Conservation (phyloP, 2,113 vertebrate species). For the Aepyceros melampus region DNA sequence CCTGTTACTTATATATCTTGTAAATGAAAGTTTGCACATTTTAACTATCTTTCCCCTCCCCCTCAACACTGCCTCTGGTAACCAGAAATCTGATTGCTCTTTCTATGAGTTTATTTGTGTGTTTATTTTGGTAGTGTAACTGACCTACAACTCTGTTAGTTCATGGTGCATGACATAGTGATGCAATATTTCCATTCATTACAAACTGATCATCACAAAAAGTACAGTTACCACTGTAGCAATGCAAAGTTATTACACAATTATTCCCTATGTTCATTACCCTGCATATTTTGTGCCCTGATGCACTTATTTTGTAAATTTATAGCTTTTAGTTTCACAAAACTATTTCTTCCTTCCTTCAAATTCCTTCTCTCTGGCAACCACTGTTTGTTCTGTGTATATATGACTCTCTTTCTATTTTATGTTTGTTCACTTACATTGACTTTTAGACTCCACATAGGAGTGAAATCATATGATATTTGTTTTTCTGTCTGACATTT, state of each 20-base stretch:
- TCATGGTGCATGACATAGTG: not conserved
- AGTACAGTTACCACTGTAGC: not conserved
- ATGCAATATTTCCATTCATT: not conserved
- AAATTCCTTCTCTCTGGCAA: not conserved
- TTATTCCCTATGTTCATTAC: not conserved
- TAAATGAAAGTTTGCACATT: not conserved
- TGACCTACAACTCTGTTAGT: not conserved
- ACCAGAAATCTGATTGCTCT: not conserved
- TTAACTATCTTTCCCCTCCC: not conserved
- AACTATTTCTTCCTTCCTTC: not conserved
- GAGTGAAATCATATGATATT: not conserved
- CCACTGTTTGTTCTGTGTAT: not conserved
- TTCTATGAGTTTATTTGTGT: not conserved
- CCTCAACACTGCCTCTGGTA: not conserved
- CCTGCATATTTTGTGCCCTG: not conserved
- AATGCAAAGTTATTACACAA: not conserved
- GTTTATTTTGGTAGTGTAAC: not conserved
- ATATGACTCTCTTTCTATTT: not conserved
- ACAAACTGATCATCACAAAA: not conserved
- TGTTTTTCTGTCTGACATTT: not conserved
- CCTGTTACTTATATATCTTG: not conserved
- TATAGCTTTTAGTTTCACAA: not conserved
- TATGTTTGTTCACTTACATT: not conserved
- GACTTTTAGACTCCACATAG: not conserved
- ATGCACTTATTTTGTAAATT: not conserved